Conservation (phyloP, 2,888 invertebrate genomes). For the Elysia crispata region DNA sequence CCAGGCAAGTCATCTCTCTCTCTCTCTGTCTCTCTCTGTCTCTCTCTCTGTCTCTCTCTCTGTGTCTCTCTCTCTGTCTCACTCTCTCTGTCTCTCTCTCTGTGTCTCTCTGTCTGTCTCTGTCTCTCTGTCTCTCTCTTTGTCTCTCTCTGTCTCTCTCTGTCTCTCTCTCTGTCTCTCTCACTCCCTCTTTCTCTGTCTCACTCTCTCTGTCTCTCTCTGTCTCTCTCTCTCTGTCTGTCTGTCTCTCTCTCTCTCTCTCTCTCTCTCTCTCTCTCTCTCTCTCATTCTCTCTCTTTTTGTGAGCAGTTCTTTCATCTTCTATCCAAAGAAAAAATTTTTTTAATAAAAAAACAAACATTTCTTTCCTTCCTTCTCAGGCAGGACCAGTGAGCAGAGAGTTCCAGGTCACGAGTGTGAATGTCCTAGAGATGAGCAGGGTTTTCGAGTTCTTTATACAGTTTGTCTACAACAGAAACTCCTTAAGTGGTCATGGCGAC, state of each 20-base stretch:
- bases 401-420: no score
- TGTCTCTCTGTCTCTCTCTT: background rate
- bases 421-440: no score
- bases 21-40: slow-evolving; percentile 20
- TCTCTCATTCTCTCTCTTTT: background rate
- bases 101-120: background rate
- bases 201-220: background rate
- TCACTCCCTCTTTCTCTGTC: background rate
- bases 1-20: slow-evolving; percentile 9
- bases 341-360: no score
- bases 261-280: background rate
- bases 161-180: slow-evolving; percentile 10
- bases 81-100: slow-evolving; percentile 9
- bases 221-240: background rate
- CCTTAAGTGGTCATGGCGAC: no score
- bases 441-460: no score
- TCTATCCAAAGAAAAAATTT: background rate
- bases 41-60: slow-evolving; percentile 34
- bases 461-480: no score
- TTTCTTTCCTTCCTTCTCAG: no score
- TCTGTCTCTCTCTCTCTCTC: slow-evolving; percentile 6
- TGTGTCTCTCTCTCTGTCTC: slow-evolving; percentile 12
- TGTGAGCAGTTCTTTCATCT: background rate
- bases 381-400: background rate
- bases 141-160: slow-evolving; percentile 1